Percentiles rank a stretch among this genome's conserved stretches.
phyloP scores from a whole-genome alignment of 2,888 invertebrate genomes.

The Ferrisia virgata region DNA sequence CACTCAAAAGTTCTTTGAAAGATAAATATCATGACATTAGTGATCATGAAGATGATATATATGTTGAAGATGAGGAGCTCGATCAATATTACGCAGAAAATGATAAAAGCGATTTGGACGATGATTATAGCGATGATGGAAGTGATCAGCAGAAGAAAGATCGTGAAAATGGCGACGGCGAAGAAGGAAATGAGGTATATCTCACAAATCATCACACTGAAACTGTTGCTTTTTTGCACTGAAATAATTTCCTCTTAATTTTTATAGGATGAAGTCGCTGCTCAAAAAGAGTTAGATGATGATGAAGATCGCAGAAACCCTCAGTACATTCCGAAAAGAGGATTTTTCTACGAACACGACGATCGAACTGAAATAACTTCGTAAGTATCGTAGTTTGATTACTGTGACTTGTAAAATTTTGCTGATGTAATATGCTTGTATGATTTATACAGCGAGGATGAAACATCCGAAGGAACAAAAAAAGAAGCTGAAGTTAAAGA shows the following conservation, averaged over 20 bases:
- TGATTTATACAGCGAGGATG: conserved; percentile 21
- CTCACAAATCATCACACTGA: background rate
- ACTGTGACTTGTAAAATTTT: background rate
- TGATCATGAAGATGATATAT: conserved; percentile 23
- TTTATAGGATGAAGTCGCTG: conserved; percentile 10
- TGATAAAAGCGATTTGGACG: conserved; percentile 15
- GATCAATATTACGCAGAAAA: background rate
- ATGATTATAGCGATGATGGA: conserved; percentile 51
- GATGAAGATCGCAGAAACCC: conserved; percentile 95
- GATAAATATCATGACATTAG: background rate
- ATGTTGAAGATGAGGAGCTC: background rate
- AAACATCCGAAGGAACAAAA: background rate
- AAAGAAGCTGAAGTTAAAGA: conserved; percentile 40
- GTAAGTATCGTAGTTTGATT: conserved; percentile 12
- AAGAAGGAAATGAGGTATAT: conserved; percentile 57
- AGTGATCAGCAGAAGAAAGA: conserved; percentile 57
- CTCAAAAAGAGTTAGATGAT: conserved; percentile 57
- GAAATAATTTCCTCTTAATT: background rate
- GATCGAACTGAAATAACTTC: conserved; percentile 68
- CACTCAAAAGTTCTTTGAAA: background rate
- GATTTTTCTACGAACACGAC: conserved; percentile 96
- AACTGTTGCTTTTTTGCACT: background rate
- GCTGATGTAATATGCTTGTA: background rate
- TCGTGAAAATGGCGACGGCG: conserved; percentile 69
- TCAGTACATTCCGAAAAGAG: conserved; percentile 93